Evolutionary conservation across 2,888 invertebrate genomes (phyloP), one percentile per base, ranked within the genome.

Genomic region (Sericinus montela): DNA sequence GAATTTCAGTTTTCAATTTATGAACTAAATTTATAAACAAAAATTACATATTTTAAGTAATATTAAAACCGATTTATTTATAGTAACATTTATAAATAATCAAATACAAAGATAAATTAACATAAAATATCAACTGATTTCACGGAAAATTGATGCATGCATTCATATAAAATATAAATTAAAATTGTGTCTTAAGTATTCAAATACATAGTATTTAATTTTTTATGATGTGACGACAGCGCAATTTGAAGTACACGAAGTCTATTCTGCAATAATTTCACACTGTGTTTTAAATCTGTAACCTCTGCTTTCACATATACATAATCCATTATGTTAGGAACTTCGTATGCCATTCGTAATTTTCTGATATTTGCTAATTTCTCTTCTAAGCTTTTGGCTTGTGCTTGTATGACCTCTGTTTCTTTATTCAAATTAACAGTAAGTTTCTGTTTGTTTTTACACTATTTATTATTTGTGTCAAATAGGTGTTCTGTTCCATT

Each of bases 281-380:
- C 69, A 3, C 68, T 66, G 36, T 80, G 77, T 37, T 80, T 82
- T 54, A 91, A 65, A 32, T 89, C 89, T 0, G 79, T 66, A 0
- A 90, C 60, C 50, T 91, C 86, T 0, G 83, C 77, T 58, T 91
- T 91, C 0, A 90, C 73, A 29, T 72, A 69, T 0, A 92, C 89
- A 30, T 91, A 92, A 0, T 91, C 91, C 80, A 92, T 81, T 1
- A 91, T 69, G 49, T 91, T 89, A 0, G 92, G 92, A 0, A 91
- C 89, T 59, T 83, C 77, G 51, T 89, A 91, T 1, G 80, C 77
- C 6, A 68, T 59, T 43, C 80, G 69, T 0, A 90, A 67, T 51
- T 76, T 74, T 30, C 69, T 77, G 0, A 90, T 78, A 1, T 76
- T 75, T 0, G 78, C 63, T 1, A 90, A 60, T 51, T 80, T 84